Evolutionary conservation across 2,113 vertebrate genomes (phyloP), one percentile per base, ranked within the genome.

Genomic region (Ibidorhyncha struthersii): DNA sequence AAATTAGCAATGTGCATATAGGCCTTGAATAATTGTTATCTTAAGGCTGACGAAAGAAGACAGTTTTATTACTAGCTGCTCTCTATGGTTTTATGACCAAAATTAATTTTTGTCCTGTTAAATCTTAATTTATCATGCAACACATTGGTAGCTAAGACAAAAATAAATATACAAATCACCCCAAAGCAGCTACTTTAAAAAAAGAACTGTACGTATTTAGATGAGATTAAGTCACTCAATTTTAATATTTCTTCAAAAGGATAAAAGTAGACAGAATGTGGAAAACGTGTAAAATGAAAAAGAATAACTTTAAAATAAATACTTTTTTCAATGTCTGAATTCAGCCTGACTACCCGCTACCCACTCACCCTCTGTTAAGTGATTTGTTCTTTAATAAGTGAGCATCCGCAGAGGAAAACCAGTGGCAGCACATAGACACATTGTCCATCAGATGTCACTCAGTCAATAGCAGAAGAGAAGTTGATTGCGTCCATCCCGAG

Each of bases 291-390:
- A 86, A 94, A 95, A 81, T 14, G 41, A 52, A 86, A 93, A 72
- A 67, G 16, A 93, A 58, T 34, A 80, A 50, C 50, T 95, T 89
- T 55, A 70, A 93, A 90, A 90, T 56, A 91, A 93, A 82, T 86
- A 53, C 8, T 66, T 95, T 90, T 82, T 13, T 26, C 77, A 80
- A 91, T 67, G 91, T 50, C 86, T 95, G 86, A 71, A 74, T 96
- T 95, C 91, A 96, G 86, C 86, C 53, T 89, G 84, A 93, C 91
- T 89, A 76, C 96, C 79, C 45, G 47, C 91, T 83, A 66, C 86
- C 96, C 94, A 97, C 96, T 96, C 96, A 97, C 96, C 96, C 96
- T 94, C 96, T 97, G 94, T 96, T 94, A 84, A 84, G 36, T 59
- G 69, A 94, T 93, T 90, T 18, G 36, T 23, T 91, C 29, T 96